Evolutionary conservation across 2,888 invertebrate species (phyloP), one percentile per base, ranked within the genome.

Genomic region (Sabatieria punctata): DNA sequence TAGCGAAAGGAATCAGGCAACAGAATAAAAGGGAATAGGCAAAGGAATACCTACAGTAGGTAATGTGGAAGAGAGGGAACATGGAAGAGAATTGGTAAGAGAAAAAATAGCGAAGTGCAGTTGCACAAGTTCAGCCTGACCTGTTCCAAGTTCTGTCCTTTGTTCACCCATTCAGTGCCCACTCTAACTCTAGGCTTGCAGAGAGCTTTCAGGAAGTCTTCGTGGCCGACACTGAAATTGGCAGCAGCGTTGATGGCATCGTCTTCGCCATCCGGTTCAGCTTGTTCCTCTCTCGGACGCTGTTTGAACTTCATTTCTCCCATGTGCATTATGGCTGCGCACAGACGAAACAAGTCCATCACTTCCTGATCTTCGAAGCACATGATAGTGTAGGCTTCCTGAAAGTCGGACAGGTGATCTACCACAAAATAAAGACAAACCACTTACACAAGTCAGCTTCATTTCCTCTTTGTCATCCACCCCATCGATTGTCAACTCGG

Each of bases 231-330:
- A 33, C n/a, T 33, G n/a, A 33, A 33, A n/a, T n/a, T n/a, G n/a
- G n/a, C n/a, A n/a, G n/a, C n/a, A n/a, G n/a, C n/a, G n/a, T n/a
- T n/a, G n/a, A n/a, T n/a, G n/a, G n/a, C n/a, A n/a, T n/a, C n/a
- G n/a, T n/a, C n/a, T 88, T 66, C 89, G 89, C 60, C 89, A 67
- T 91, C 91, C 60, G 88, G 82, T 73, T 91, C 91, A 73, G 91
- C 91, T 75, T 97, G 97, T 74, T 97, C 97, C 75, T 95, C 97
- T 66, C 95, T 85, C 77, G 95, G 95, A 75, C 95, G 85, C 77
- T 97, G 97, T 74, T 97, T 99, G 84, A 97, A 97, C 74, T 95
- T 93, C 88, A 97, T 86, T 69, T 85, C 80, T 75, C 97, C 97
- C 83, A 97, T 89, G 73, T 97, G 95, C 88, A 99, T 91, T 68